Conservation (phyloP, 2,113 vertebrate species). For the human (Homo sapiens) region GRCh38 chr5:61423501-61424000, state of each 20-base stretch:
- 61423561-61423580: background rate
- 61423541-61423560: background rate
- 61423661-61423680: background rate
- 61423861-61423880: slow-evolving; percentile 1
- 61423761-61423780: slow-evolving; percentile 55
- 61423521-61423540: slow-evolving; percentile 15
- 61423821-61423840: background rate
- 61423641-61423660: background rate
- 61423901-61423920: background rate
- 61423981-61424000: background rate
- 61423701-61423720: slow-evolving; percentile 22
- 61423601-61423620: background rate
- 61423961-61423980: background rate
- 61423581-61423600: background rate
- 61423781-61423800: slow-evolving; percentile 17
- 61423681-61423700: slow-evolving; percentile 27
- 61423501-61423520: background rate
- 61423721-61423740: background rate
- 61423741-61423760: slow-evolving; percentile 49
- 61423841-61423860: background rate
- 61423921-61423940: background rate
- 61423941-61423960: background rate
- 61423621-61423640: background rate
- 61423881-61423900: background rate
- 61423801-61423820: background rate